Conservation (phyloP, 2,113 vertebrate genomes). For the Procavia capensis region DNA sequence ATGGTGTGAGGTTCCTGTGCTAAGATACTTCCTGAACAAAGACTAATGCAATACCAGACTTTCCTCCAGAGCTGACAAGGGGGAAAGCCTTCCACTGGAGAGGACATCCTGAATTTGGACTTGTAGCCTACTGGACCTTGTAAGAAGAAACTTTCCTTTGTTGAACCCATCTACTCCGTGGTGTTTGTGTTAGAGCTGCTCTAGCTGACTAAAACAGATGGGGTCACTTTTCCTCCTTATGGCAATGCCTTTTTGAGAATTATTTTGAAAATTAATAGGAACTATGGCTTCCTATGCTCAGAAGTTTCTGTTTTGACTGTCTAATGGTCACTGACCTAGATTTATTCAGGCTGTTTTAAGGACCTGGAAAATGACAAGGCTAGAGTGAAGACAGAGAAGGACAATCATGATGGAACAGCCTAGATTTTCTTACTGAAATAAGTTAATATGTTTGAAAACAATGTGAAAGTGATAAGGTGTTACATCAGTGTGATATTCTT, state of each 20-base stretch:
- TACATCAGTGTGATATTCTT: background rate
- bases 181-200: too few species aligned
- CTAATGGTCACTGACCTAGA: background rate
- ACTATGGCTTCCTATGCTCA: background rate
- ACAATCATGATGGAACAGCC: background rate
- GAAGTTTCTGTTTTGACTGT: background rate
- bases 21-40: too few species aligned
- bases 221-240: background rate
- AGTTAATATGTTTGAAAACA: background rate
- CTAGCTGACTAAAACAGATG: too few species aligned
- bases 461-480: background rate
- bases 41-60: too few species aligned
- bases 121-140: too few species aligned
- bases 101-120: too few species aligned
- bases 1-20: too few species aligned
- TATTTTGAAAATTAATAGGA: background rate
- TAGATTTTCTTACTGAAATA: background rate
- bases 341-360: background rate
- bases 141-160: too few species aligned
- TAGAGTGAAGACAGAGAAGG: background rate
- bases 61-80: too few species aligned
- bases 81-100: too few species aligned
- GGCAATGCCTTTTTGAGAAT: background rate
- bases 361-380: background rate
- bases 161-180: too few species aligned